Conservation (phyloP, 2,888 invertebrate species). For the Phragmatobia fuliginosa region DNA sequence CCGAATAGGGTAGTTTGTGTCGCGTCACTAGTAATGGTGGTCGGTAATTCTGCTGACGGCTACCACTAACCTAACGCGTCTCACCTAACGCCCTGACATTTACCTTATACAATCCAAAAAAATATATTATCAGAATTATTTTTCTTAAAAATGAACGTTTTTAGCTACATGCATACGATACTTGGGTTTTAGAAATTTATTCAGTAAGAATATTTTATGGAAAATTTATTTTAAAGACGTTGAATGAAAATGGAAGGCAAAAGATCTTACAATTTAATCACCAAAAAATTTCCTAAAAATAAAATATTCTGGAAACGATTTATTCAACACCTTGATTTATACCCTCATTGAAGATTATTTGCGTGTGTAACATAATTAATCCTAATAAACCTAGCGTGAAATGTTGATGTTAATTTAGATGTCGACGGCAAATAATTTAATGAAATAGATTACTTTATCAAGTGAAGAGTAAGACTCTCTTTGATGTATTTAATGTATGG, state of each 20-base stretch:
- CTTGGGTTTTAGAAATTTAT: no score
- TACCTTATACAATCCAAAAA: no score
- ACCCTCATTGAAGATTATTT: not conserved
- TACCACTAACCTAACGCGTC: no score
- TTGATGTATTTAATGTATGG: not conserved
- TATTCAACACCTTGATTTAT: not conserved
- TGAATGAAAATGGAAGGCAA: not conserved
- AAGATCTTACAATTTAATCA: not conserved
- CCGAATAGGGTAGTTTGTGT: no score
- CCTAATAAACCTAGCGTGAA: not conserved
- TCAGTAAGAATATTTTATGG: not conserved
- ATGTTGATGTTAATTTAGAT: not conserved
- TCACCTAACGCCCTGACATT: no score
- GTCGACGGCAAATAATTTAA: not conserved
- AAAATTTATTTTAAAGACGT: no score
- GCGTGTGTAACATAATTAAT: not conserved
- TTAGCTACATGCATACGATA: no score
- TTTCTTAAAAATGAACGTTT: no score
- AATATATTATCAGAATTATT: no score
- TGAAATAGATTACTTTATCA: not conserved
- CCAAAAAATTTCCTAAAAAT: not conserved
- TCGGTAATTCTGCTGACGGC: no score
- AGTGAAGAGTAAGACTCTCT: not conserved
- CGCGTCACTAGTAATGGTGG: no score
- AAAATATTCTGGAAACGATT: not conserved